phyloP scores from a whole-genome alignment of 2,113 vertebrate genomes.

The Perca flavescens region DNA sequence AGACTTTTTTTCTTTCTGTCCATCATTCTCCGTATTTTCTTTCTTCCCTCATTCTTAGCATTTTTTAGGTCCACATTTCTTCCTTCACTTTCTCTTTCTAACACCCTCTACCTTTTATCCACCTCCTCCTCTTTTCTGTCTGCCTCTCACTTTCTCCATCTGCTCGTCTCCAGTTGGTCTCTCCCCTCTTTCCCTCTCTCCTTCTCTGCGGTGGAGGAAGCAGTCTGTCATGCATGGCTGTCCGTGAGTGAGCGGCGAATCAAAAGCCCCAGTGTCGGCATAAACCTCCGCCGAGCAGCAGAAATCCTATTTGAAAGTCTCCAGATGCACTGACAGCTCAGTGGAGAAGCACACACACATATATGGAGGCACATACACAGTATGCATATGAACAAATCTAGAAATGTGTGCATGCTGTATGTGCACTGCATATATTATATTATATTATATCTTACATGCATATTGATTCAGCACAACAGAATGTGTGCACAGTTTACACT shows the following conservation, averaged over 20 bases:
- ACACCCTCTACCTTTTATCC: conserved; percentile 16
- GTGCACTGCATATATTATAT: not conserved
- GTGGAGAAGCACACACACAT: conserved; percentile 9
- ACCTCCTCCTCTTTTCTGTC: not conserved
- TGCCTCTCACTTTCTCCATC: conserved; percentile 20
- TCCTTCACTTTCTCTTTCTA: not conserved
- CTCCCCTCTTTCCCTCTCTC: conserved; percentile 3
- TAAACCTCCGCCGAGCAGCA: conserved; percentile 55
- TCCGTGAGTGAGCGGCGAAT: conserved; percentile 54
- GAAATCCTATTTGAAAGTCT: conserved; percentile 66
- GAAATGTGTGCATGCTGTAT: not conserved
- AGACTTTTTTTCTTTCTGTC: conserved; percentile 12
- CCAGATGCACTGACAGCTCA: conserved; percentile 52
- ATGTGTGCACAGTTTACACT: not conserved
- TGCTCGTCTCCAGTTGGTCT: conserved; percentile 1
- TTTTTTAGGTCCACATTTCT: conserved; percentile 4
- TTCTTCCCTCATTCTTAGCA: not conserved
- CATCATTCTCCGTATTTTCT: not conserved
- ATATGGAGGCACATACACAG: not conserved
- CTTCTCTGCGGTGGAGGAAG: conserved; percentile 35
- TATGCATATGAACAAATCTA: not conserved
- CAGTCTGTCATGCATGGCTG: conserved; percentile 52
- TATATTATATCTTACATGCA: not conserved
- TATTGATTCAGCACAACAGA: not conserved
- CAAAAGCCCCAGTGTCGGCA: conserved; percentile 57